Base-by-base conservation (phyloP, 2,797 vertebrate genomes). In the Yasuhikotakia modesta region DNA sequence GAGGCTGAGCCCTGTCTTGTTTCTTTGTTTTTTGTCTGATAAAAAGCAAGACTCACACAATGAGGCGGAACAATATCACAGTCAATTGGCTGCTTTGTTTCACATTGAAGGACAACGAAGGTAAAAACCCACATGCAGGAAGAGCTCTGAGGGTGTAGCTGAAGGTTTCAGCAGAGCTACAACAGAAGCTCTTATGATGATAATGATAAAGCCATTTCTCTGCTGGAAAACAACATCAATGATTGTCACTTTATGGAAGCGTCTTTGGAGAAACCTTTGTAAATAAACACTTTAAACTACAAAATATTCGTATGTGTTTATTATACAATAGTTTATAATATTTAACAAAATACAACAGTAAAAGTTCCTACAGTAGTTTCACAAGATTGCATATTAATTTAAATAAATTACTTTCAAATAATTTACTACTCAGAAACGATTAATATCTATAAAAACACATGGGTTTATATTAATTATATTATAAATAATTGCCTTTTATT, bases 1-100 rank as follows among this genome's bases (percentile, higher is more conserved):
- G 45, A 86, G 87, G 86, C 79, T 80, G 89, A 76, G 88, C 85
- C 85, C 84, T 86, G 86, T 86, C 77, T 85, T 85, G 70, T 89
- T 89, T 7, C 35, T 85, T 87, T 85, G 72, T 57, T 85, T 39
- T 60, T n/a, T n/a, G n/a, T 66, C 17, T 63, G 66, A n/a, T 57
- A 68, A 27, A 35, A 6, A 35, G 8, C 58, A 73, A 39, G 71
- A 32, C 73, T 66, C 50, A 60, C 24, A 35, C n/a, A 10, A 68
- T n/a, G 10, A 77, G 19, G 22, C 30, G 19, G 68, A 52, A 79
- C 52, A 53, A 30, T 72, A 73, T 65, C 55, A 69, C 63, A 46
- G 27, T 55, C 69, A 5, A 53, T 35, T 76, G 24, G 32, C 7
- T 45, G 61, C 6, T 55, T 55, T 61, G 32, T 22, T 71, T 67